Evolutionary conservation across 2,113 vertebrate genomes (phyloP).

Genomic region (Phasianus colchicus): DNA sequence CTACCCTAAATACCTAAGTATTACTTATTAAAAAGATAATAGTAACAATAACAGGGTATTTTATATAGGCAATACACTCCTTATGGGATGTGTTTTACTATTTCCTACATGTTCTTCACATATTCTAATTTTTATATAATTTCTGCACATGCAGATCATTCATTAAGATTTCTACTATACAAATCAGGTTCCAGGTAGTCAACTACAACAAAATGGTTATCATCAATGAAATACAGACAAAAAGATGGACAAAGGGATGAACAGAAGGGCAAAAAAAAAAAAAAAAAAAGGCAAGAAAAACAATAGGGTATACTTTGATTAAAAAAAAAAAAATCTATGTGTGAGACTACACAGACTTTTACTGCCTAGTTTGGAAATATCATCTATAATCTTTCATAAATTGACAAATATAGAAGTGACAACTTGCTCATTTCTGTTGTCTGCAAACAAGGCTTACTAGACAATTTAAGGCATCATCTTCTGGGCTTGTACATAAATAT

Average conservation of each 20-base stretch:
- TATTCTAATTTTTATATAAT: not conserved
- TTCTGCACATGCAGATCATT: not conserved
- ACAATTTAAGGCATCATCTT: slow-evolving; percentile 55
- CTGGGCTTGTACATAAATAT: slow-evolving; percentile 34
- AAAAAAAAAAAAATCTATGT: not conserved
- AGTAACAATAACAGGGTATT: not conserved
- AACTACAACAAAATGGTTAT: not conserved
- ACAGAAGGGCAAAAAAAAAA: fast-evolving
- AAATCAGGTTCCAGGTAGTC: not conserved
- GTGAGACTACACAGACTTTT: not conserved
- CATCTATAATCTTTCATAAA: not conserved
- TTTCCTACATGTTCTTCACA: not conserved
- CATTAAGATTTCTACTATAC: not conserved
- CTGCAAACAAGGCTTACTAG: not conserved
- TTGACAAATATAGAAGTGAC: not conserved
- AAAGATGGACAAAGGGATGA: too few species aligned
- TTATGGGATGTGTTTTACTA: fast-evolving
- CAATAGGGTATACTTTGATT: not conserved
- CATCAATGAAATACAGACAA: fast-evolving
- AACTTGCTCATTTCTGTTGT: not conserved
- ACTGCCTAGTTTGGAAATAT: not conserved
- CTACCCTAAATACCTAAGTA: not conserved
- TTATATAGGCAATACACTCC: not conserved
- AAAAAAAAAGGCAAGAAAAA: too few species aligned
- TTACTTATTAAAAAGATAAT: not conserved